Percentiles rank a stretch among this genome's conserved stretches.
These are phyloP conservation scores for Heliconius hortense DNA, from an alignment of 2,888 invertebrate genomes.

Conservation along the genomic window DNA sequence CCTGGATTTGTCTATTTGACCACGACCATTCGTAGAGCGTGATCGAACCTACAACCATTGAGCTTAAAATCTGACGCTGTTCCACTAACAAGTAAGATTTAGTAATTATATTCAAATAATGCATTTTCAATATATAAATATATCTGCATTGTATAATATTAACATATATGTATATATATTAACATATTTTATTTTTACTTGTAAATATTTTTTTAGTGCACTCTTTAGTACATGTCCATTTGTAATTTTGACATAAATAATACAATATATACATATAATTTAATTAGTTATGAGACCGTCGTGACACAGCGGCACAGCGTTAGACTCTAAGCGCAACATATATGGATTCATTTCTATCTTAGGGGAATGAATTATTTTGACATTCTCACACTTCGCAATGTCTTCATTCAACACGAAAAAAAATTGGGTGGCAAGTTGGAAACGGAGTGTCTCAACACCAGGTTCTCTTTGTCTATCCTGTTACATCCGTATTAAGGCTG, in stretches of 20 bases:
- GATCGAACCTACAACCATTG: no score
- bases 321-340: no score
- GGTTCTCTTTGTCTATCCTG: neutral
- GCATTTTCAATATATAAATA: conserved; percentile 3
- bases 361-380: neutral
- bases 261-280: neutral
- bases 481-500: no score
- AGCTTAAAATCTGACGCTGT: no score
- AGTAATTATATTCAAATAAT: neutral
- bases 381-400: neutral
- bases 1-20: no score
- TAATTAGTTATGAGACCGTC: no score
- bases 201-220: neutral
- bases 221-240: neutral
- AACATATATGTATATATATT: neutral
- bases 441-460: neutral
- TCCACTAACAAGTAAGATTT: neutral
- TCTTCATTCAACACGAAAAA: neutral
- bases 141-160: conserved; percentile 5
- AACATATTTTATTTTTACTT: neutral
- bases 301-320: no score
- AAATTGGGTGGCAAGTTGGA: no score
- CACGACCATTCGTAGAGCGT: no score
- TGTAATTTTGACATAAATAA: neutral
- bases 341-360: neutral